These are phyloP conservation scores for Camponotus vicinus DNA, from an alignment of 1,140 invertebrate species.

Conservation along the genomic window DNA sequence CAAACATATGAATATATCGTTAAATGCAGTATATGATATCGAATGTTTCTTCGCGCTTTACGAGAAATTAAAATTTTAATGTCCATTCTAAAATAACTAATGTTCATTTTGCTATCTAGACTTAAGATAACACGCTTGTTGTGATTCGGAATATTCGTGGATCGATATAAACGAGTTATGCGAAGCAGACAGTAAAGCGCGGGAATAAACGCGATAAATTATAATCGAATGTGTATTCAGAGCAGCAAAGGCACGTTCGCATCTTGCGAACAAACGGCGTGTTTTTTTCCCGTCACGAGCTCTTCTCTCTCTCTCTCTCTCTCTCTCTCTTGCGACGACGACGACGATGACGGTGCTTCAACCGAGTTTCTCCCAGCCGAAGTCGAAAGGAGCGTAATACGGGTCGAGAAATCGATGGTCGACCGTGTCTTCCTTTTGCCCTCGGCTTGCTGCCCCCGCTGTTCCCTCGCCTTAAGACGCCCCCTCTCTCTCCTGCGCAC, in stretches of 20 bases:
- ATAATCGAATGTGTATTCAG: conserved; percentile 27
- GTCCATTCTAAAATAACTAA: neutral
- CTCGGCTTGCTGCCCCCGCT: conserved; percentile 21
- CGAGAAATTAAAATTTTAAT: neutral
- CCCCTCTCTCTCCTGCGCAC: conserved; percentile 63
- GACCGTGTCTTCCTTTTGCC: conserved; percentile 61
- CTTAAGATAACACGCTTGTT: neutral
- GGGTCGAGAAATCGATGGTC: conserved; percentile 78
- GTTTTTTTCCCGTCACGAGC: conserved; percentile 14
- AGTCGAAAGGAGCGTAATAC: conserved; percentile 73
- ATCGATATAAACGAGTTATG: conserved; percentile 34
- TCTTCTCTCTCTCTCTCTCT: conserved; percentile 9
- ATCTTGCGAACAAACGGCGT: conserved; percentile 41
- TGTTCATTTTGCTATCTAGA: neutral
- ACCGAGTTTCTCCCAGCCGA: conserved; percentile 68
- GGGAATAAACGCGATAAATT: conserved; percentile 48
- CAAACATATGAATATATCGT: neutral
- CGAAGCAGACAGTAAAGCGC: conserved; percentile 4
- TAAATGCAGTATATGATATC: neutral
- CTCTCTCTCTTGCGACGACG: neutral
- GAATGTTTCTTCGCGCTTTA: neutral
- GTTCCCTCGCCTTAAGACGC: conserved; percentile 21
- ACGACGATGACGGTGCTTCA: conserved; percentile 31
- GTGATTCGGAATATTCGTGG: conserved; percentile 18
- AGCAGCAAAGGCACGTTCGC: conserved; percentile 20